phyloP scores from a whole-genome alignment of 2,113 vertebrate species.

The Pteropus alecto region DNA sequence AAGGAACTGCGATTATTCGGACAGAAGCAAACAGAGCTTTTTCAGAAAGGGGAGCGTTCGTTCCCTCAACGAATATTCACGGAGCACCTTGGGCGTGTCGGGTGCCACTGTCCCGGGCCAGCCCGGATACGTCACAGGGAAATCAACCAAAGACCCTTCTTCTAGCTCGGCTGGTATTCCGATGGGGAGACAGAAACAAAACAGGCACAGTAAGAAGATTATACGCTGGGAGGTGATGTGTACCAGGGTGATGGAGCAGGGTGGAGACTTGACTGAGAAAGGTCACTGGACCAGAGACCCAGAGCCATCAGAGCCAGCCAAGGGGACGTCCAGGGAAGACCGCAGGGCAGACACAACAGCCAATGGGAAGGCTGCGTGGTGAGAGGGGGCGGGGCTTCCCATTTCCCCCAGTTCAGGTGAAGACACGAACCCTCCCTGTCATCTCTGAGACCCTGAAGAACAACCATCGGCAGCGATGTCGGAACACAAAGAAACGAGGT shows the following conservation, averaged over 20 bases:
- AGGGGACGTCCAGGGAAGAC: accelerated
- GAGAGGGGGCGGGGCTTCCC: accelerated
- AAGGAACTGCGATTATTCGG: too few relatives aligned
- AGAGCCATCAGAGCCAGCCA: not conserved
- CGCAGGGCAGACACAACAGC: not conserved
- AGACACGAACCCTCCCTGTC: too few relatives aligned
- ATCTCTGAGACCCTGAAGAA: accelerated
- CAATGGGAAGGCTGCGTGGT: accelerated
- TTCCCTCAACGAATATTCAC: accelerated
- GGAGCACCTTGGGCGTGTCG: not conserved
- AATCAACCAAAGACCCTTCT: not conserved
- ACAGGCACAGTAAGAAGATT: not conserved
- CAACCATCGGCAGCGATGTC: accelerated
- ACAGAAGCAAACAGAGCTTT: not conserved
- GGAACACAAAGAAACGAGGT: too few relatives aligned
- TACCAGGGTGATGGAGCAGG: accelerated
- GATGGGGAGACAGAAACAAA: not conserved
- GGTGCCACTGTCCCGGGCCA: not conserved
- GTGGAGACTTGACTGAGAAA: not conserved
- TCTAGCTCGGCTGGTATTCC: not conserved
- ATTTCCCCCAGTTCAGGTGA: too few relatives aligned
- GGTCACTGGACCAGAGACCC: accelerated
- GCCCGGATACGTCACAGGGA: accelerated
- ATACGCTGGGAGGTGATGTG: accelerated
- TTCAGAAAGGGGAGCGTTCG: accelerated